Evolutionary conservation across 2,888 invertebrate species (phyloP).

Genomic region (Metacarcinus magister): DNA sequence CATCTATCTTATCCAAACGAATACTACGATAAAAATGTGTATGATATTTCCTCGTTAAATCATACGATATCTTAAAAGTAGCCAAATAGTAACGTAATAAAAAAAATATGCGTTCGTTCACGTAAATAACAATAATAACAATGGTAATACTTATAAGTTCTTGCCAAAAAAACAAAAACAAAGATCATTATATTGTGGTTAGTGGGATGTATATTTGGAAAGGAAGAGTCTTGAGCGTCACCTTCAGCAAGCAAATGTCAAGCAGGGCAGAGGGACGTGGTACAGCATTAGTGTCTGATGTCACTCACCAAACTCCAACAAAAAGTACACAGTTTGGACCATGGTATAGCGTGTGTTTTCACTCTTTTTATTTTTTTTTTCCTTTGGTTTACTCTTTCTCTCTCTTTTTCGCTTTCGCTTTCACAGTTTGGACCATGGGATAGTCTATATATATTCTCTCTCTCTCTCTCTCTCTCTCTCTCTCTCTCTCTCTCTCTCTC

Average conservation of each 20-base stretch:
- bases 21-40: too few relatives aligned
- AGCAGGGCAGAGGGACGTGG: neutral
- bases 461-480: constrained; percentile 6
- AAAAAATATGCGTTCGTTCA: too few relatives aligned
- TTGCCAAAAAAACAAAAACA: neutral
- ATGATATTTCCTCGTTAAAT: too few relatives aligned
- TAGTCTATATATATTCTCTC: neutral
- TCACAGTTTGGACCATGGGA: too few relatives aligned
- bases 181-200: neutral
- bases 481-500: constrained; percentile 26
- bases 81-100: too few relatives aligned
- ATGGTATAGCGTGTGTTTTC: too few relatives aligned
- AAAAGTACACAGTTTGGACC: neutral
- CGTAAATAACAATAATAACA: too few relatives aligned
- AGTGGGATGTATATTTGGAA: neutral
- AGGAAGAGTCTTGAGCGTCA: neutral
- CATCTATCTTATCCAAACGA: too few relatives aligned
- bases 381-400: neutral
- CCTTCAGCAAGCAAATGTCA: neutral
- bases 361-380: too few relatives aligned
- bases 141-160: too few relatives aligned
- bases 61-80: too few relatives aligned
- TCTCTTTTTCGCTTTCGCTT: too few relatives aligned
- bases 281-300: neutral
- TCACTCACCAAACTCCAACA: neutral